Base-by-base conservation (phyloP, 37 sponge, comb jelly and placozoan species). In the Beroe forskalii region DNA sequence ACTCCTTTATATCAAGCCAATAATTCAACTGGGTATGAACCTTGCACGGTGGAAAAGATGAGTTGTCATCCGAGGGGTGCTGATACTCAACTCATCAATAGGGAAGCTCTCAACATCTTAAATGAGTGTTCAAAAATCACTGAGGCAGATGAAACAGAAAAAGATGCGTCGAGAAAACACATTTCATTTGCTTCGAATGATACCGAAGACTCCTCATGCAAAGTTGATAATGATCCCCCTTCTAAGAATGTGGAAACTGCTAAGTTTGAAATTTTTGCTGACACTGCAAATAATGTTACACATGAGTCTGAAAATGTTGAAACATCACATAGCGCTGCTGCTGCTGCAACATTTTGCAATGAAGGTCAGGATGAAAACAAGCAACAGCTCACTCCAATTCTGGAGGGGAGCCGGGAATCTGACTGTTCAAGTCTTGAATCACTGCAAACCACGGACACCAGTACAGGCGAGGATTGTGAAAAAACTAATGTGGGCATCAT, bases 361-460 rank as follows among this genome's bases (percentile, higher is more conserved):
- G 86, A 43, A 25, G 86, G n/a, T 23, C 19, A n/a, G 2, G 44
- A 80, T 6, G 86, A 80, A 17, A 80, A 44, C 48, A 80, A 80
- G 55, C 28, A 42, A 9, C 86, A 80, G 43, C 35, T 80, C 14
- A 44, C 86, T 27, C 86, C 86, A 6, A 80, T 80, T 20, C 30
- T 80, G 44, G 86, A 80, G 55, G 40, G 40, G 55, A 80, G 86
- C 42, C 14, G 86, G 40, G 86, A 80, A 25, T 80, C 86, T 23
- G 0, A 69, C 39, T 80, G 44, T 80, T 41, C 86, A 41, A 42
- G 48, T 42, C 4, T 80, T 19, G 86, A 80, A 14, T 80, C 86
- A 43, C 28, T 35, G n/a, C n/a, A n/a, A n/a, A n/a, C n/a, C n/a
- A n/a, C n/a, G n/a, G n/a, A n/a, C n/a, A n/a, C n/a, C n/a, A n/a